A percentile compares a stretch with the other conserved stretches of the same genome.
Evolutionary conservation across 37 sponge, comb jelly and placozoan species (phyloP).

Genomic region (Geodia barretti): DNA sequence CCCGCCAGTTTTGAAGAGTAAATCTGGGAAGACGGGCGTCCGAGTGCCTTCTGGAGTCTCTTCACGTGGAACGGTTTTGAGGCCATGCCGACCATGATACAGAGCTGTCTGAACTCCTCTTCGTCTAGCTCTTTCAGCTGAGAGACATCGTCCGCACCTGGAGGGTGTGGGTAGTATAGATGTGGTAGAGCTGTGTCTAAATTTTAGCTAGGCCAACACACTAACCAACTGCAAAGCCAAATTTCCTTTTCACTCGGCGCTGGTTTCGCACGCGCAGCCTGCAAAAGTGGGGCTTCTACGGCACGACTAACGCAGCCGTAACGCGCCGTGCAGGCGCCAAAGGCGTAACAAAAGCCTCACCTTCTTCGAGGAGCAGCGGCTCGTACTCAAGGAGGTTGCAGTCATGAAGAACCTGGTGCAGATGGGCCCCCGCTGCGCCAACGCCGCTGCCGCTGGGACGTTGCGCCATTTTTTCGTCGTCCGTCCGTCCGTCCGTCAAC

Average conservation of each 20-base stretch:
- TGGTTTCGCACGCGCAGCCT: no score
- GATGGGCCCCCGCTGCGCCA: not conserved
- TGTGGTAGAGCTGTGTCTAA: no score
- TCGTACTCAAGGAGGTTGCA: slow-evolving; percentile 71
- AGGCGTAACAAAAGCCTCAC: not conserved
- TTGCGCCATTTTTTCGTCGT: no score
- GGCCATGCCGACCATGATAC: slow-evolving; percentile 62
- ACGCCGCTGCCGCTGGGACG: not conserved
- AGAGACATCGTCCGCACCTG: slow-evolving; percentile 77
- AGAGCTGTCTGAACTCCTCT: slow-evolving; percentile 48
- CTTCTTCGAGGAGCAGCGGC: slow-evolving; percentile 59
- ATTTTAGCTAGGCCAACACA: no score
- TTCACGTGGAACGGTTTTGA: slow-evolving; percentile 75
- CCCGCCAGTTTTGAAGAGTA: no score
- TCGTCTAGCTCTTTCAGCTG: slow-evolving; percentile 65
- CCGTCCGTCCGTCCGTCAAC: no score
- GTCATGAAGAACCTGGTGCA: slow-evolving; percentile 27
- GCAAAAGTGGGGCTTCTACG: no score
- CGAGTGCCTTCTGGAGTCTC: slow-evolving; percentile 67
- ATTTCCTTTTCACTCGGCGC: no score
- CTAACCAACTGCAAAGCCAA: no score
- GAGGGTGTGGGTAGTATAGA: not conserved
- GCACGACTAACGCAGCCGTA: no score
- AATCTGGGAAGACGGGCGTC: slow-evolving; percentile 4
- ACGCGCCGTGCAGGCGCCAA: not conserved